Percentiles rank a stretch among this genome's conserved stretches.
Evolutionary conservation across 2,888 invertebrate genomes (phyloP).

Genomic region (Euproctis similis): DNA sequence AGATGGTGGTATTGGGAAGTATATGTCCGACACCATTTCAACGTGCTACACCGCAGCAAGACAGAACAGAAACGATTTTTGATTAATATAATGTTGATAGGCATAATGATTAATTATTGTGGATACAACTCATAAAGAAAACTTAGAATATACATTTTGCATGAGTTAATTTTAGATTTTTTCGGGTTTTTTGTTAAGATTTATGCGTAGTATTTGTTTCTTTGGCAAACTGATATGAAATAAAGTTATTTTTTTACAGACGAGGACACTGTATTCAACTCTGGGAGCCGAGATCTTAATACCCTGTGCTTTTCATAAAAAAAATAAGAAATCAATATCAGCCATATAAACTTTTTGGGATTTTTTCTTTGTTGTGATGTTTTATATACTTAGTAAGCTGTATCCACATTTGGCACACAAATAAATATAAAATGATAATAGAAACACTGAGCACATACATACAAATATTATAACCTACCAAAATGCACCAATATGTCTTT

Average conservation of each 20-base stretch:
- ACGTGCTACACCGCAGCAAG: constrained; percentile 79
- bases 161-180: no score
- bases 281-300: no score
- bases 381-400: constrained; percentile 8
- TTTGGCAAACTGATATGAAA: no score
- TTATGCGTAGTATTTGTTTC: no score
- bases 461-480: constrained; percentile 46
- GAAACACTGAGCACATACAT: constrained; percentile 35
- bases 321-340: no score
- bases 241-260: no score
- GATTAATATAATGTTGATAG: constrained; percentile 55
- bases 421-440: constrained; percentile 22
- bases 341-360: no score
- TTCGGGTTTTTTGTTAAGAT: no score
- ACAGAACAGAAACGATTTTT: constrained; percentile 69
- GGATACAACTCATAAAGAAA: constrained; percentile 22
- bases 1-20: constrained; percentile 75
- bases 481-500: constrained; percentile 55
- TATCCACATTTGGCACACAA: constrained; percentile 24
- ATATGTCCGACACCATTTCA: constrained; percentile 86
- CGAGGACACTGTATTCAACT: no score
- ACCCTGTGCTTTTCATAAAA: no score
- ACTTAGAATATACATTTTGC: no score
- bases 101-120: constrained; percentile 24
- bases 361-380: no score